Evolutionary conservation across 2,113 vertebrate species (phyloP).

Genomic region (Casuarius casuarius): DNA sequence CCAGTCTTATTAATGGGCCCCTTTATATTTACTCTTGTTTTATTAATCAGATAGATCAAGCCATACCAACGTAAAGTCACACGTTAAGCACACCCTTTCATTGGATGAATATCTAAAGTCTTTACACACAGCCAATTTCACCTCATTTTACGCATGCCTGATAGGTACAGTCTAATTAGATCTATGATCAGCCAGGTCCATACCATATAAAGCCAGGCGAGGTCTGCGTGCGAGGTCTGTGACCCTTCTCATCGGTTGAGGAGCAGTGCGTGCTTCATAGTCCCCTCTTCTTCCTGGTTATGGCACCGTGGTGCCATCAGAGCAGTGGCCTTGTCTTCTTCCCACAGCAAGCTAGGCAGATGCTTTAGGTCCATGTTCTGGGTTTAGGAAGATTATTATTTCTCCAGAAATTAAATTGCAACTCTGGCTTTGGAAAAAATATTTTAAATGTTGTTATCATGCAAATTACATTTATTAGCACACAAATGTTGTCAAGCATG

Average conservation of each 20-base stretch:
- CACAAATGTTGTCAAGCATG: background rate
- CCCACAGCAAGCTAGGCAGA: background rate
- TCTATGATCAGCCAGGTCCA: background rate
- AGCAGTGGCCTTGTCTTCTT: background rate
- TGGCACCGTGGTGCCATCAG: background rate
- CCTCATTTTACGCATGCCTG: accelerated
- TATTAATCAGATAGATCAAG: background rate
- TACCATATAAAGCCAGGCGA: background rate
- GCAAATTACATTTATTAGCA: background rate
- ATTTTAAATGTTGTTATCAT: background rate
- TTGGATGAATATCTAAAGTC: background rate
- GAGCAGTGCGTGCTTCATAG: background rate
- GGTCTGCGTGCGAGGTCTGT: background rate
- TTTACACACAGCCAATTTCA: background rate
- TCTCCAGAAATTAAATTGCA: background rate
- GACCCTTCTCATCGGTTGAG: background rate
- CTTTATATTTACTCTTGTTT: background rate
- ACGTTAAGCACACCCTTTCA: background rate
- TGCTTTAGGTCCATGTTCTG: background rate
- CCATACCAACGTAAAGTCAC: background rate
- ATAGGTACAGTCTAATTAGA: background rate
- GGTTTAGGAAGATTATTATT: background rate
- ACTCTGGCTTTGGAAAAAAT: background rate
- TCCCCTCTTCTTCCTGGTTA: background rate
- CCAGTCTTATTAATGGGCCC: background rate